Evolutionary conservation across 2,888 invertebrate genomes (phyloP).

Genomic region (Drosophila merina): DNA sequence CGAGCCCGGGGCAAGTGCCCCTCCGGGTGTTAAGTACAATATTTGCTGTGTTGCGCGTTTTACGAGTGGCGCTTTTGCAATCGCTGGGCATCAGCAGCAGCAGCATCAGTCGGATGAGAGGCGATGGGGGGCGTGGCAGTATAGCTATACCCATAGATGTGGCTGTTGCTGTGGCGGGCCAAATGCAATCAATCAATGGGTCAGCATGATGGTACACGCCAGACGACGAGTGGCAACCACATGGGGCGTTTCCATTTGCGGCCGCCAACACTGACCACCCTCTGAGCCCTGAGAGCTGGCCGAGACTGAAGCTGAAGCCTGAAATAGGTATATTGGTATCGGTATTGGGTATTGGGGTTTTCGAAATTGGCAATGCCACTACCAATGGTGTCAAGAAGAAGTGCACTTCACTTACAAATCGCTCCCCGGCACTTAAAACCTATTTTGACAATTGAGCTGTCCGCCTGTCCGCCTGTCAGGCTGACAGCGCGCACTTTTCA

Average conservation of each 20-base stretch:
- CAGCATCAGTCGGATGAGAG: conserved; percentile 3
- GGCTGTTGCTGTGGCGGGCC: conserved; percentile 37
- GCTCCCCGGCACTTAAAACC: conserved; percentile 73
- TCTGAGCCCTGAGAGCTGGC: conserved; percentile 41
- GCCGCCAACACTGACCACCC: conserved; percentile 72
- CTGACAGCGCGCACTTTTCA: conserved; percentile 70
- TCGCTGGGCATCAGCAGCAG: conserved; percentile 28
- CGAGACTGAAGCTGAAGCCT: neutral
- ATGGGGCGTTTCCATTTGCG: conserved; percentile 78
- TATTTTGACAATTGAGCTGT: conserved; percentile 83
- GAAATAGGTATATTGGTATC: conserved; percentile 9
- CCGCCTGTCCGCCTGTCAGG: conserved; percentile 76
- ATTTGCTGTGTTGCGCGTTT: conserved; percentile 75
- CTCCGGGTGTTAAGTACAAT: conserved; percentile 78
- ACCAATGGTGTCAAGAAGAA: conserved; percentile 21
- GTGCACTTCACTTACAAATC: conserved; percentile 66
- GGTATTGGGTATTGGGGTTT: conserved; percentile 3
- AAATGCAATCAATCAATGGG: conserved; percentile 80
- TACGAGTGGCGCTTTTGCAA: conserved; percentile 62
- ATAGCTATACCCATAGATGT: neutral
- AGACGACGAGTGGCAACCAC: conserved; percentile 68
- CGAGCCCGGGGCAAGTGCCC: conserved; percentile 58
- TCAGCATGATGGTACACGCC: conserved; percentile 62
- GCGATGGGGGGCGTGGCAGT: conserved; percentile 32
- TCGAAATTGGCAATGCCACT: conserved; percentile 39